Conservation (phyloP, 2,888 invertebrate species). For the Athripsodes cinereus region DNA sequence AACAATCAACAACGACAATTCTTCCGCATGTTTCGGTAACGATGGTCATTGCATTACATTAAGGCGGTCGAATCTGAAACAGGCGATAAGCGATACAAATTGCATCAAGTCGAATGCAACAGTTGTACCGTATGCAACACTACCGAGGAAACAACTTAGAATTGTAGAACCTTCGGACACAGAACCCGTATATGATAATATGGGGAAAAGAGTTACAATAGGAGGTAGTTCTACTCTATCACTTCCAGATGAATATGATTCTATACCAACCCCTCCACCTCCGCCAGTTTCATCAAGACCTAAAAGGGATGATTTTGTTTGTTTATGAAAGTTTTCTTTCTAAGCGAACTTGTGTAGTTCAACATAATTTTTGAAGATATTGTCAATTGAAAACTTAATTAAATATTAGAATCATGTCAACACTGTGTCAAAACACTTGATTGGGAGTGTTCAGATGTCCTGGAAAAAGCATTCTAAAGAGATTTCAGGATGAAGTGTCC, state of each 20-base stretch:
- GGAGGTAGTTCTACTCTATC: conserved; percentile 84
- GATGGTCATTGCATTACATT: neutral
- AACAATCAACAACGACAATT: neutral
- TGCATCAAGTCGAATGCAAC: conserved; percentile 36
- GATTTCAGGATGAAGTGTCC: too few relatives aligned
- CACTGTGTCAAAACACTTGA: too few relatives aligned
- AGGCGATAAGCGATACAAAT: neutral
- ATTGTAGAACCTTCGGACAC: neutral
- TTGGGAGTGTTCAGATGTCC: too few relatives aligned
- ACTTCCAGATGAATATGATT: conserved; percentile 49
- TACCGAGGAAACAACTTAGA: conserved; percentile 38
- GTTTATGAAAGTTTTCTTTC: conserved; percentile 18
- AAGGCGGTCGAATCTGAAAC: neutral
- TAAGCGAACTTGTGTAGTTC: too few relatives aligned
- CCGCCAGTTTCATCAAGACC: conserved; percentile 22
- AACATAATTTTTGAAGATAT: too few relatives aligned
- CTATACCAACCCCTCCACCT: conserved; percentile 24
- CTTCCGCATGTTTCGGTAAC: neutral
- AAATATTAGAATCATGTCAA: too few relatives aligned
- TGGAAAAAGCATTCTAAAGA: too few relatives aligned
- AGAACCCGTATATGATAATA: conserved; percentile 74
- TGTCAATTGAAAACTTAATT: too few relatives aligned
- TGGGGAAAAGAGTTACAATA: conserved; percentile 84
- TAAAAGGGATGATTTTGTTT: conserved; percentile 22
- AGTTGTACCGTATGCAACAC: conserved; percentile 41